phyloP scores from a whole-genome alignment of 2,113 vertebrate species.

The Sciurus niger region DNA sequence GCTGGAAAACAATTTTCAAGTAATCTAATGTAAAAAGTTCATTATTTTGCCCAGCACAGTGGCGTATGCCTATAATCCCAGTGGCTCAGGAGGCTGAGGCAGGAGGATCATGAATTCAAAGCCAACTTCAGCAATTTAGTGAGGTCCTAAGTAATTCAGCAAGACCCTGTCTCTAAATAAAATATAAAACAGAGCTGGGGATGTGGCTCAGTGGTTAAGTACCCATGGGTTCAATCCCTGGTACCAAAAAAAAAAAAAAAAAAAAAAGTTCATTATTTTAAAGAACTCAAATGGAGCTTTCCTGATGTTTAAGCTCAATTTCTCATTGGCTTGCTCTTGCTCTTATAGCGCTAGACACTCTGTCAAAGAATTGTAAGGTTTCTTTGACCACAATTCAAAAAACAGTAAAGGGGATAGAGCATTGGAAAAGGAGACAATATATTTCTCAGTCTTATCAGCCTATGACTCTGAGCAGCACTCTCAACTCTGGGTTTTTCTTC shows the following conservation, averaged over 20 bases:
- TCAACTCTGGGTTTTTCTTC: not conserved
- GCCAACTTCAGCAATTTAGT: no score
- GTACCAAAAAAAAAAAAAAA: no score
- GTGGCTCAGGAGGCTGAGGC: no score
- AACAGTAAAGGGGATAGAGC: not conserved
- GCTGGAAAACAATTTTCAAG: not conserved
- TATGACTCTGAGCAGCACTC: not conserved
- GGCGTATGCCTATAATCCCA: no score
- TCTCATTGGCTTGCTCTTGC: not conserved
- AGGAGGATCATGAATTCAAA: no score
- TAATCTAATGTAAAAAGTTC: not conserved
- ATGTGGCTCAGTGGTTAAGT: no score
- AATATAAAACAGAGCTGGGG: no score
- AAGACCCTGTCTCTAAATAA: no score
- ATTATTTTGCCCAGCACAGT: not conserved
- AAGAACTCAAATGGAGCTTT: not conserved
- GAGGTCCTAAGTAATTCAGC: no score
- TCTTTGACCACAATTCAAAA: not conserved
- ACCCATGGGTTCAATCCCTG: no score
- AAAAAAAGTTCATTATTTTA: not conserved
- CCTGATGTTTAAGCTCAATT: not conserved
- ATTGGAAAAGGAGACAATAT: not conserved
- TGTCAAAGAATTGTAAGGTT: not conserved
- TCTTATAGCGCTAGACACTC: not conserved
- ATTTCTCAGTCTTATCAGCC: not conserved